Conservation (phyloP, 1,140 invertebrate genomes). For the Leptoteleia sp. region DNA sequence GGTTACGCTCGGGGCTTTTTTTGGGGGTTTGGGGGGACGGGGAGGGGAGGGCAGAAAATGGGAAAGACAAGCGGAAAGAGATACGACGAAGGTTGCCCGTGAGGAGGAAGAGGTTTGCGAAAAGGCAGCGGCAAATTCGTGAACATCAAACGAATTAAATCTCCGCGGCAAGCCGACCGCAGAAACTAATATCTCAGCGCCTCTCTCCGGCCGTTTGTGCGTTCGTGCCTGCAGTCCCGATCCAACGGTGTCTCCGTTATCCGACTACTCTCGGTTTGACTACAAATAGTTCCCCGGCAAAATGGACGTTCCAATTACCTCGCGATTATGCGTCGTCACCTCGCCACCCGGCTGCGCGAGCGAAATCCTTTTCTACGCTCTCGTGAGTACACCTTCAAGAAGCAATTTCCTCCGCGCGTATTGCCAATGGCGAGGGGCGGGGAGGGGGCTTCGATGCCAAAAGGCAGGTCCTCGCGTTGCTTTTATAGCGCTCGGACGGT, state of each 20-base stretch:
- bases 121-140: constrained; percentile 79
- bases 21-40: neutral
- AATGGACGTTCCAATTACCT: constrained; percentile 68
- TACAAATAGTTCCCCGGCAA: constrained; percentile 69
- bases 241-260: constrained; percentile 64
- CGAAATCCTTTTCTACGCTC: constrained; percentile 14
- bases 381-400: constrained; percentile 15
- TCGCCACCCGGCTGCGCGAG: constrained; percentile 30
- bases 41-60: constrained; percentile 50
- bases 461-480: too few species aligned
- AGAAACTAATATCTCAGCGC: constrained; percentile 82
- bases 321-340: constrained; percentile 65
- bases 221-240: constrained; percentile 56
- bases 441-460: too few species aligned
- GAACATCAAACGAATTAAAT: constrained; percentile 83
- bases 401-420: constrained; percentile 19
- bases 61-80: constrained; percentile 54
- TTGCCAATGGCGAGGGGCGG: too few species aligned
- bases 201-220: constrained; percentile 70
- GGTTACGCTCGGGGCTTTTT: too few species aligned
- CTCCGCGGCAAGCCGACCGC: constrained; percentile 80
- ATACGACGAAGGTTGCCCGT: constrained; percentile 55
- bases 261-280: constrained; percentile 55
- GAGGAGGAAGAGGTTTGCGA: constrained; percentile 70
- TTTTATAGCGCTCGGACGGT: too few species aligned